Conservation (phyloP, 2,888 invertebrate genomes). For the Coleophora deauratella region DNA sequence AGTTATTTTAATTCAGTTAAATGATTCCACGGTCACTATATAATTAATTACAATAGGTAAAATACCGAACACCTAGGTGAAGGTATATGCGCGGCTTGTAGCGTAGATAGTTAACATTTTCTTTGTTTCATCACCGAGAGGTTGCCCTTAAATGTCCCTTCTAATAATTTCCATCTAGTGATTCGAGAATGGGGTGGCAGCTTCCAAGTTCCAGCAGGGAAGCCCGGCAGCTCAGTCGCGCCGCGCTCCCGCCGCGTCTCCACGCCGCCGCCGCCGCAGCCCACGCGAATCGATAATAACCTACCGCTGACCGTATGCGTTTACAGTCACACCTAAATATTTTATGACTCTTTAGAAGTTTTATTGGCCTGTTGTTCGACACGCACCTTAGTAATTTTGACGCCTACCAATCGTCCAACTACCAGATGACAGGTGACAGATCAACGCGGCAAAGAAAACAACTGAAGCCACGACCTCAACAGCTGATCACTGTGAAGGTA, state of each 20-base stretch:
- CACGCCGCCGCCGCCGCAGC: slow-evolving; percentile 37
- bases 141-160: no score
- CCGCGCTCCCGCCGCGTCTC: slow-evolving; percentile 45
- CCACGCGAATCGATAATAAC: slow-evolving; percentile 48
- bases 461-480: slow-evolving; percentile 25
- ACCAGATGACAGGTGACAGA: slow-evolving; percentile 21
- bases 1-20: no score
- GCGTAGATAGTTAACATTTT: not conserved
- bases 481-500: slow-evolving; percentile 33
- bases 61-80: not conserved
- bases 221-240: slow-evolving; percentile 50
- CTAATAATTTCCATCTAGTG: not conserved
- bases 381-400: slow-evolving; percentile 17
- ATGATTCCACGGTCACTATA: no score
- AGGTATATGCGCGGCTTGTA: not conserved
- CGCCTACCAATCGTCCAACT: slow-evolving; percentile 10
- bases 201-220: slow-evolving; percentile 24
- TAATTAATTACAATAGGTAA: no score
- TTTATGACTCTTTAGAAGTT: slow-evolving; percentile 35
- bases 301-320: slow-evolving; percentile 29
- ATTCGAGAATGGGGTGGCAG: not conserved
- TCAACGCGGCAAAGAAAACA: slow-evolving; percentile 32
- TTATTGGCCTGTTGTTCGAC: slow-evolving; percentile 23
- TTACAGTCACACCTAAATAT: slow-evolving; percentile 34
- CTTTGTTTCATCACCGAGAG: not conserved